Evolutionary conservation across 2,113 vertebrate species (phyloP), one percentile per base, ranked within the genome.

Genomic region (Chionomys nivalis): DNA sequence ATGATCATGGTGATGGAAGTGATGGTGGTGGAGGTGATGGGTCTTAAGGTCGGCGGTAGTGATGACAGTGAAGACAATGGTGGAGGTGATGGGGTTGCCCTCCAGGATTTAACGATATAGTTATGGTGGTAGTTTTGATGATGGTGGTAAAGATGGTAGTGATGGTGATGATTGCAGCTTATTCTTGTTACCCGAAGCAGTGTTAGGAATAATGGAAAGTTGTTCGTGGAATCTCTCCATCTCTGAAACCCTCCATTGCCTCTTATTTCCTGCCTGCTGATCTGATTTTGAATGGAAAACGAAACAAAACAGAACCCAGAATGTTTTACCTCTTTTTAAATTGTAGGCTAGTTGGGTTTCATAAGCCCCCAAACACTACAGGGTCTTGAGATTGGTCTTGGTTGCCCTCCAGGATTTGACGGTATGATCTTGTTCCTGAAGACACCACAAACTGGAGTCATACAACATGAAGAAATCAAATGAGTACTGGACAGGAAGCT

Each of bases 81-180:
- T 49, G 3, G 1, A 8, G 1, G 0, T 91, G 31, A 0, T 31
- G 1, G 24, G 14, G 61, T 3, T 73, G n/a, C n/a, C n/a, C n/a
- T n/a, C n/a, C n/a, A n/a, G n/a, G 9, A 0, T 49, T 0, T 21
- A 42, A 28, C 42, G 33, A 3, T 85, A 28, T 65, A 16, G 1
- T 13, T 17, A 0, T 70, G 31, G 0, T 44, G n/a, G 23, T 42
- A 39, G 0, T 83, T 26, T 0, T 23, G 47, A 0, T 72, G 0
- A 0, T 63, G 31, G 0, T 61, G 55, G 0, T 26, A 16, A 9
- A 77, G 21, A 0, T 49, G 81, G 28, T 13, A 24, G 11, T 24
- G 31, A 47, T 47, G 31, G 1, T 44, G 31, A 2, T 65, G 73
- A 23, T 13, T 49, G 5, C 3, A 39, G 8, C 10, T 12, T 33